Evolutionary conservation across 2,888 invertebrate species (phyloP).

Genomic region (Pediacus dermestoides): DNA sequence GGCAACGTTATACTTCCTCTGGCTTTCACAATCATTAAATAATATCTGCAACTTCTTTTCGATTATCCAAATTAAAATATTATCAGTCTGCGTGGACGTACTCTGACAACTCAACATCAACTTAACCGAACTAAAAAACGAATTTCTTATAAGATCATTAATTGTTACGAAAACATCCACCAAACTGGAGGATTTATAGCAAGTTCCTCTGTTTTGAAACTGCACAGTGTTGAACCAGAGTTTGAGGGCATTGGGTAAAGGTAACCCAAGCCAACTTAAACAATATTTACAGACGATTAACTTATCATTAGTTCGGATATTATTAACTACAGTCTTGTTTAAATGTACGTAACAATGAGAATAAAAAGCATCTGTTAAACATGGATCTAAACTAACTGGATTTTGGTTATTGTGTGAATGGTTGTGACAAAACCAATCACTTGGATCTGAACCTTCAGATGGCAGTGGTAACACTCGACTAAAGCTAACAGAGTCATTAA

Average conservation of each 20-base stretch:
- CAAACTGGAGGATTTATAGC: constrained; percentile 36
- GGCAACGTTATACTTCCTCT: constrained; percentile 51
- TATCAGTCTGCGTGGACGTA: constrained; percentile 51
- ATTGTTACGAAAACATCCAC: constrained; percentile 57
- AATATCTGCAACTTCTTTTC: constrained; percentile 59
- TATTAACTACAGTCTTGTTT: constrained; percentile 41
- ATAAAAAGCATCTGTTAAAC: constrained; percentile 57
- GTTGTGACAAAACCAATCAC: constrained; percentile 66
- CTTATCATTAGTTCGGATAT: constrained; percentile 52
- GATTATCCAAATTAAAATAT: constrained; percentile 59
- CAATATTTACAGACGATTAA: constrained; percentile 58
- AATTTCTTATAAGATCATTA: constrained; percentile 52
- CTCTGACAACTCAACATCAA: constrained; percentile 54
- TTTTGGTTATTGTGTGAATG: constrained; percentile 32
- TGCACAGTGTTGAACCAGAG: constrained; percentile 59
- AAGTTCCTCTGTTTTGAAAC: constrained; percentile 39
- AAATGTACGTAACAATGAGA: constrained; percentile 55
- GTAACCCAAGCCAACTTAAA: constrained; percentile 57
- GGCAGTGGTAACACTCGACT: constrained; percentile 61
- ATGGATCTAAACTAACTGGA: constrained; percentile 48
- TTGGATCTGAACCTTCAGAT: constrained; percentile 56
- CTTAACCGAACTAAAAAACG: constrained; percentile 55
- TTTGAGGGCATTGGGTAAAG: constrained; percentile 48
- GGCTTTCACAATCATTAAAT: constrained; percentile 33
- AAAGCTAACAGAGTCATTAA: constrained; percentile 48